A percentile compares a stretch with the other conserved stretches of the same genome.
These are phyloP conservation scores for Bos taurus DNA, from an alignment of 2,113 vertebrate genomes.

Conservation along the genomic window DNA sequence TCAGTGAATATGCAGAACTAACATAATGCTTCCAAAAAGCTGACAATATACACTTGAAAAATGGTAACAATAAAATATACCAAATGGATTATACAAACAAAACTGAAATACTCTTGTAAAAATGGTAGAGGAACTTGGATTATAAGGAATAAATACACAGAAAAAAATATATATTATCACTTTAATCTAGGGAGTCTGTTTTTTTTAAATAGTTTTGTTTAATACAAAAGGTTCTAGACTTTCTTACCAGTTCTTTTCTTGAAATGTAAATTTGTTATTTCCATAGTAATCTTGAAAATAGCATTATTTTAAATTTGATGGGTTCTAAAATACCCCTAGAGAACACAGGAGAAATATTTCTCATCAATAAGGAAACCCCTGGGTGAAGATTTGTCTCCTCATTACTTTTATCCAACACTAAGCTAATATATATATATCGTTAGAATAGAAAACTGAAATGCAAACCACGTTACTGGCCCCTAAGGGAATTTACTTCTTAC, in stretches of 20 bases:
- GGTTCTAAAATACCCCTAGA: slow-evolving; percentile 16
- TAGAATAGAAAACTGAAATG: slow-evolving; percentile 46
- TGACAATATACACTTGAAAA: slow-evolving; percentile 44
- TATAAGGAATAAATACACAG: background rate
- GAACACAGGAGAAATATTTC: slow-evolving; percentile 24
- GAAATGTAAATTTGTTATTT: slow-evolving; percentile 49
- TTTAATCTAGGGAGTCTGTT: background rate
- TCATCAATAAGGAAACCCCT: slow-evolving; percentile 48
- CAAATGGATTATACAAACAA: slow-evolving; percentile 1
- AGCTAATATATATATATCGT: slow-evolving; percentile 51
- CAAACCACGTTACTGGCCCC: slow-evolving; percentile 50
- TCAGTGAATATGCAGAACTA: background rate
- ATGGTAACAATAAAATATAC: background rate
- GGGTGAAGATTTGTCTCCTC: slow-evolving; percentile 50
- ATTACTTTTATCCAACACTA: slow-evolving; percentile 60
- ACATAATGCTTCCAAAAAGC: background rate
- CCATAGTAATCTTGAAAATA: slow-evolving; percentile 44
- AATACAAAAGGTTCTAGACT: slow-evolving; percentile 2
- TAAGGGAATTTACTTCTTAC: slow-evolving; percentile 31
- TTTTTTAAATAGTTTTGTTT: slow-evolving; percentile 55
- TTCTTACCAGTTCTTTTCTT: background rate
- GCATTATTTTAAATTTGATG: slow-evolving; percentile 61
- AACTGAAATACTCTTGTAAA: slow-evolving; percentile 19
- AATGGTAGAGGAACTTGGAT: background rate
- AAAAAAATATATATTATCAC: slow-evolving; percentile 12